These are phyloP conservation scores for Chaunax sp. DNA, from an alignment of 2,797 vertebrate species.

Conservation along the genomic window DNA sequence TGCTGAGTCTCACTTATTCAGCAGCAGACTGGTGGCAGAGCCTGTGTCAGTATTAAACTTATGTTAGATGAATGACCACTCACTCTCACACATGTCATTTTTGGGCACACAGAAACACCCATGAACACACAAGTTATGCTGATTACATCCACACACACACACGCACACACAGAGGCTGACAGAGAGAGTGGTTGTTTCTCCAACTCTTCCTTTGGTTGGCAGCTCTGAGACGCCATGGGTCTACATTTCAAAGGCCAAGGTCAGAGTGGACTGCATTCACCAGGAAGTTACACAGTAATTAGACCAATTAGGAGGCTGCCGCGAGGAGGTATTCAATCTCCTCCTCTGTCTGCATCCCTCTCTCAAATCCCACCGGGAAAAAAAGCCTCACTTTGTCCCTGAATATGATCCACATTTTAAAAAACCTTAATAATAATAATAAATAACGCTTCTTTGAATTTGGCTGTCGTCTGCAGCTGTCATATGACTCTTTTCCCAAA, in stretches of 20 bases:
- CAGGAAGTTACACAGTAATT: conserved; percentile 82
- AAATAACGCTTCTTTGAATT: conserved; percentile 44
- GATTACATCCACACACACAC: conserved; percentile 23
- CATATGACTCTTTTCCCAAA: conserved; percentile 54
- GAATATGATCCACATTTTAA: conserved; percentile 49
- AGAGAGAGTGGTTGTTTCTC: conserved; percentile 71
- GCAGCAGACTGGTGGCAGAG: conserved; percentile 26
- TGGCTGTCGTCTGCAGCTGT: conserved; percentile 18
- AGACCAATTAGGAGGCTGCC: conserved; percentile 80
- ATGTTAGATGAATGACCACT: conserved; percentile 34
- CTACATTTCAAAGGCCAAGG: conserved; percentile 84
- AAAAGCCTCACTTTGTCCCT: conserved; percentile 72
- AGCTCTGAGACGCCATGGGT: conserved; percentile 62
- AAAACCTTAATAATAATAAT: conserved; percentile 55
- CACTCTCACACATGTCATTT: conserved; percentile 34
- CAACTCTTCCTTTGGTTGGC: conserved; percentile 31
- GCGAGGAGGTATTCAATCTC: conserved; percentile 68
- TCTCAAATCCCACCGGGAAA: conserved; percentile 43
- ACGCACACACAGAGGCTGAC: conserved; percentile 44
- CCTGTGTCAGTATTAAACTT: conserved; percentile 53
- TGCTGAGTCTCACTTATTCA: conserved; percentile 15
- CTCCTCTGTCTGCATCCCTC: conserved; percentile 30
- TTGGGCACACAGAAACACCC: conserved; percentile 15
- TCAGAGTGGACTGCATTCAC: conserved; percentile 72
- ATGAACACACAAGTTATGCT: conserved; percentile 33